phyloP scores from a whole-genome alignment of 2,113 vertebrate species.

The Hiodon alosoides region DNA sequence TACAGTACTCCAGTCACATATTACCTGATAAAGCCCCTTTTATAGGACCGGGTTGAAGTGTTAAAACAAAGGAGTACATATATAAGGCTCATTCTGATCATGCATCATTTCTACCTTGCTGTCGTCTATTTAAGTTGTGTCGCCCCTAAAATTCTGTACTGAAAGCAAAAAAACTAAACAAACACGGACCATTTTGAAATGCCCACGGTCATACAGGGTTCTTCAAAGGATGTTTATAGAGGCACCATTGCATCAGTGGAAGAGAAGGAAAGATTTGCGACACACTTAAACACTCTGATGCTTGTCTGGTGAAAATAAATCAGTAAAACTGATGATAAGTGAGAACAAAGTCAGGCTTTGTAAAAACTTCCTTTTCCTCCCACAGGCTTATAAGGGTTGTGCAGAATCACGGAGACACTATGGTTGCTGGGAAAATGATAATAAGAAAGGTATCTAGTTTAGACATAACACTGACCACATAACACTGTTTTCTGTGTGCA shows the following conservation, averaged over 20 bases:
- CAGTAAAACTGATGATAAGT: slow-evolving; percentile 45
- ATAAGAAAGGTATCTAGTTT: too few relatives aligned
- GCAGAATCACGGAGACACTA: not conserved
- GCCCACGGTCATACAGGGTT: slow-evolving; percentile 20
- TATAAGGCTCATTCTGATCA: too few relatives aligned
- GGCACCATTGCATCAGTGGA: slow-evolving; percentile 11
- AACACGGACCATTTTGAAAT: slow-evolving; percentile 2
- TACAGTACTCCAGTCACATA: too few relatives aligned
- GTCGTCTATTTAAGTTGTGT: too few relatives aligned
- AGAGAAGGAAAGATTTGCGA: slow-evolving; percentile 30
- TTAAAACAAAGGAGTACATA: too few relatives aligned
- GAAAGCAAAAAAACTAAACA: not conserved
- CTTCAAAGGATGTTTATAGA: slow-evolving; percentile 7
- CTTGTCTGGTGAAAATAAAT: slow-evolving; percentile 1
- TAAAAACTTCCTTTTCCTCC: slow-evolving; percentile 47
- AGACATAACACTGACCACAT: too few relatives aligned
- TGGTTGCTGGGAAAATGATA: too few relatives aligned
- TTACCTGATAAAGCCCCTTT: too few relatives aligned
- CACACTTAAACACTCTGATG: not conserved
- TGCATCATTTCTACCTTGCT: too few relatives aligned
- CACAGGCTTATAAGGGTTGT: not conserved
- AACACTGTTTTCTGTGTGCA: too few relatives aligned
- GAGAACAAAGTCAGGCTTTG: slow-evolving; percentile 53
- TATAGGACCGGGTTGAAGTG: too few relatives aligned
- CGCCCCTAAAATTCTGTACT: too few relatives aligned